Conservation (phyloP, 2,113 vertebrate species). For the Gambusia holbrooki region DNA sequence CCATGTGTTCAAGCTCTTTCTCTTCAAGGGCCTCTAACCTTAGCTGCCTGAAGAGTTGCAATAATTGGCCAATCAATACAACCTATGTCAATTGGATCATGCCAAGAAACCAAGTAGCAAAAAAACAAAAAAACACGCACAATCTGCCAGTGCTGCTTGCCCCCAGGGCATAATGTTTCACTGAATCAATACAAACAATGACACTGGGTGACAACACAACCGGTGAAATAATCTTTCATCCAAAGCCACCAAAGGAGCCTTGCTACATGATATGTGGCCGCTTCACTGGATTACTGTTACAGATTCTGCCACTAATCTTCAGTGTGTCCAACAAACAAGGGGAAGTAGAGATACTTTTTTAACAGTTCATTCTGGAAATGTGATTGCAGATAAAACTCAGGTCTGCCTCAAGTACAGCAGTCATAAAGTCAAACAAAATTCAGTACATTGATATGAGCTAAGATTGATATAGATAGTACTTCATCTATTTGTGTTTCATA, state of each 20-base stretch:
- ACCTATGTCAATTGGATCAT: slow-evolving; percentile 67
- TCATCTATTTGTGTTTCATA: not conserved
- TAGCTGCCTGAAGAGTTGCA: slow-evolving; percentile 57
- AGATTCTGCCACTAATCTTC: slow-evolving; percentile 46
- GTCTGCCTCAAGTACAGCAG: too few relatives aligned
- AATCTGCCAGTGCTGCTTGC: slow-evolving; percentile 37
- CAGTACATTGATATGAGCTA: not conserved
- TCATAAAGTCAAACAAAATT: not conserved
- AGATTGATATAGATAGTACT: not conserved
- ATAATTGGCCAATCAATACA: slow-evolving; percentile 76
- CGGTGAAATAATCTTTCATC: slow-evolving; percentile 65
- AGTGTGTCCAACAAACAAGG: slow-evolving; percentile 32
- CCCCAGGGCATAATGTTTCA: slow-evolving; percentile 63
- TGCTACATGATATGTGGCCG: slow-evolving; percentile 34
- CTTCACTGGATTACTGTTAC: slow-evolving; percentile 38
- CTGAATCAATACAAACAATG: slow-evolving; percentile 72
- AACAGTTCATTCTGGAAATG: slow-evolving; percentile 30
- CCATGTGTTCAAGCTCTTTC: slow-evolving; percentile 36
- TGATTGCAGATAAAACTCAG: slow-evolving; percentile 3
- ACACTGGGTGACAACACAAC: slow-evolving; percentile 59
- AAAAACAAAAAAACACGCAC: slow-evolving; percentile 63
- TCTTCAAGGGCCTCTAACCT: slow-evolving; percentile 41
- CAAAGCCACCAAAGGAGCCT: slow-evolving; percentile 39
- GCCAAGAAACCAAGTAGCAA: slow-evolving; percentile 61
- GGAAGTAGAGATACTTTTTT: slow-evolving; percentile 20